Evolutionary conservation across 2,113 vertebrate genomes (phyloP), one percentile per base, ranked within the genome.

Genomic region (Hirundichthys speculiger): DNA sequence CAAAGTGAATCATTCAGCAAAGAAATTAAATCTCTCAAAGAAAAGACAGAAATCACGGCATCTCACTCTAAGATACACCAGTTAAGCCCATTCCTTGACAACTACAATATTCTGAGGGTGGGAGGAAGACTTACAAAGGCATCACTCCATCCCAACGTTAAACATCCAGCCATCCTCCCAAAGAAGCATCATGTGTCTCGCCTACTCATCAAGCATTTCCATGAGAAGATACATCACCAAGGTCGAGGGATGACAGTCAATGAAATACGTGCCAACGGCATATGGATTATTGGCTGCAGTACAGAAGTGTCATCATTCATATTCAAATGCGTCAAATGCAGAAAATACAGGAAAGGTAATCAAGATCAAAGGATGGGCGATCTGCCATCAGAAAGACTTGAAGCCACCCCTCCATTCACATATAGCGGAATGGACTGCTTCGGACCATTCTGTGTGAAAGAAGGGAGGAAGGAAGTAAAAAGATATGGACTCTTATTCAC

Each of bases 381-480:
- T 6, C 3, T 49, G 13, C 47, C 47, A 21, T 13, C 30, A 25
- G 55, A 69, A 4, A 30, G 48, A 2, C 21, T 46, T 13, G 40
- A 69, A 30, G 12, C 47, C 16, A 42, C 64, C 3, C 45, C 54
- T 20, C 53, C 55, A 16, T 69, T 69, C 3, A 52, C 55, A 2
- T 51, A 52, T 1, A 21, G 46, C 19, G 47, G 55, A 2, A 69
- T 58, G 54, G 55, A 60, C 14, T 69, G 48, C 15, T 69, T 69
- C 5, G n/a, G 55, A 3, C 39, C 66, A n/a, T 59, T 69, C 14
- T 51, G 34, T 45, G 21, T 69, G 1, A 69, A 51, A 4, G 55
- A 69, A 0, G 55, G 54, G 5, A 46, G 43, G n/a, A 45, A 45
- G 16, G 43, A n/a, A 45, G 2, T 1, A n/a, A 19, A 45, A 16